Evolutionary conservation across 1,140 invertebrate species (phyloP).

Genomic region (Bombus superbus): DNA sequence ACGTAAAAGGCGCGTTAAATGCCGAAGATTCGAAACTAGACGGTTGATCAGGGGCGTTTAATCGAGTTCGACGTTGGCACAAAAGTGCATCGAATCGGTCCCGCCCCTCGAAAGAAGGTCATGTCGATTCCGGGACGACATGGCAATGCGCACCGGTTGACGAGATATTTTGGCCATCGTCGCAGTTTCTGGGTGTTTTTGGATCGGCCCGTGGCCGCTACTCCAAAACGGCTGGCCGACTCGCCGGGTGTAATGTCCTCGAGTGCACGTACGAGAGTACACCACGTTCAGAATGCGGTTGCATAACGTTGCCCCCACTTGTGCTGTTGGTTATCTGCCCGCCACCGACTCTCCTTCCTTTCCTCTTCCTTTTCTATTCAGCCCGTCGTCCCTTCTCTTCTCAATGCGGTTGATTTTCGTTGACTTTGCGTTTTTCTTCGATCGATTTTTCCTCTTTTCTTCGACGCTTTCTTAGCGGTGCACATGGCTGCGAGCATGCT

Average conservation of each 20-base stretch:
- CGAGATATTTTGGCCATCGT: slow-evolving; percentile 43
- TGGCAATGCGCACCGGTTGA: background rate
- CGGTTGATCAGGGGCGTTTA: background rate
- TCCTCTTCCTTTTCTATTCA: background rate
- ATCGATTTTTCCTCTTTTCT: background rate
- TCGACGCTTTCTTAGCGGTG: background rate
- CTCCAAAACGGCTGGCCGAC: slow-evolving; percentile 40
- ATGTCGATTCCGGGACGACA: slow-evolving; percentile 3
- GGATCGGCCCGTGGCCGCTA: slow-evolving; percentile 21
- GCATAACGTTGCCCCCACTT: slow-evolving; percentile 58
- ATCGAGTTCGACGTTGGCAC: slow-evolving; percentile 1
- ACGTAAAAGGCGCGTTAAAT: too few relatives aligned
- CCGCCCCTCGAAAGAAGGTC: background rate
- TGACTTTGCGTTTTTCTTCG: slow-evolving; percentile 6
- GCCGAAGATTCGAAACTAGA: too few relatives aligned
- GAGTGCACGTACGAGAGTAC: slow-evolving; percentile 59
- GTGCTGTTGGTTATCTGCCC: background rate
- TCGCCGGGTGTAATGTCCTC: slow-evolving; percentile 69
- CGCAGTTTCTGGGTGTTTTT: slow-evolving; percentile 34
- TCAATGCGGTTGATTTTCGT: background rate
- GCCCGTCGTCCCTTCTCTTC: background rate
- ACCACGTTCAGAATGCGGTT: slow-evolving; percentile 66
- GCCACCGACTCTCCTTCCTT: background rate
- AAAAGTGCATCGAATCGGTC: slow-evolving; percentile 19
- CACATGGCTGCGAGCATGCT: too few relatives aligned